Base-by-base conservation (phyloP, 2,888 invertebrate genomes). In the Xestia rhomboidea region DNA sequence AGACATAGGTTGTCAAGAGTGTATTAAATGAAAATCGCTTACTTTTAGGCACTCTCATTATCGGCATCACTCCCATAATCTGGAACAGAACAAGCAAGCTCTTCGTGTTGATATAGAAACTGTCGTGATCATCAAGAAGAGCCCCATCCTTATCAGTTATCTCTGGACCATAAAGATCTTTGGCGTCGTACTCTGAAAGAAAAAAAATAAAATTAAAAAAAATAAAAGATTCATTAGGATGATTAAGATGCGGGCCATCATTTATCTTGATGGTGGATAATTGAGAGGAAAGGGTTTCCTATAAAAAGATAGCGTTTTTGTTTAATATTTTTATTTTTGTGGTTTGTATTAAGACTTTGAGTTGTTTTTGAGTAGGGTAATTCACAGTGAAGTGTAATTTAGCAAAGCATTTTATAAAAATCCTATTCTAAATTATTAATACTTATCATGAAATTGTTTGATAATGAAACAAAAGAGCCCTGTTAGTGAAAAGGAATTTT, bases 31-130 rank as follows among this genome's bases (percentile, higher is more conserved):
- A 57, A 34, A 62, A 77, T 15, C 7, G 69, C 13, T 67, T 93
- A 95, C 97, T 94, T 88, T 95, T 96, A 5, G 97, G 97, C 68
- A 97, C 97, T 64, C 98, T 96, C 96, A 98, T 97, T 63, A 98
- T 97, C 0, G 98, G 98, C 98, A 98, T 98, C 0, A 98, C 96
- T 6, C 98, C 98, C 98, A 98, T 98, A 63, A 98, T 97, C 92
- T 98, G 98, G 89, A 98, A 98, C 8, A 98, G 93, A 0, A 98
- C 97, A 82, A 98, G 92, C 64, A 98, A 92, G 88, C 98, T 98
- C 91, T 98, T 98, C 0, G 98, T 98, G 0, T 97, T 98, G 27
- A 97, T 94, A 89, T 98, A 98, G 89, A 98, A 98, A 76, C 97
- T 97, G 90, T 98, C 98, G 77, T 98, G 97, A 78, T 97, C 95